Conservation (phyloP, 2,113 vertebrate genomes). For the Dissostichus mawsoni region DNA sequence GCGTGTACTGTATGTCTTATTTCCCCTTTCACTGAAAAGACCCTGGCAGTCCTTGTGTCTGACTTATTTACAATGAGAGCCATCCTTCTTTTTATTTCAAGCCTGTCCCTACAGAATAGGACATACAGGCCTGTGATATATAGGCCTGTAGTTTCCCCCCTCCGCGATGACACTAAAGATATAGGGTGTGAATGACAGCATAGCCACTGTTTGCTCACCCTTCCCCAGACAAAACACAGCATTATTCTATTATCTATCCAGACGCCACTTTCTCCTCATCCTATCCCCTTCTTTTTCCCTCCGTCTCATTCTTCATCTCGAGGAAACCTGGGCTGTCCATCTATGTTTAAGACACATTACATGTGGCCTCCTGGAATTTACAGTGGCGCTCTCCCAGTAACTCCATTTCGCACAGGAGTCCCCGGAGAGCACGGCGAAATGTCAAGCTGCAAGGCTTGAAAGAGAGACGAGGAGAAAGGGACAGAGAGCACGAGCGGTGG, state of each 20-base stretch:
- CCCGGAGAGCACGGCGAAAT: conserved; percentile 97
- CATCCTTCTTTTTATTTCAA: conserved; percentile 73
- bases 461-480: conserved; percentile 87
- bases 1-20: conserved; percentile 66
- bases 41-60: conserved; percentile 51
- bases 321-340: conserved; percentile 91
- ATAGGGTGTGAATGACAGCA: conserved; percentile 95
- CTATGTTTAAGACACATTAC: conserved; percentile 99
- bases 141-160: conserved; percentile 93
- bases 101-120: conserved; percentile 89
- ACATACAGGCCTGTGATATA: conserved; percentile 95
- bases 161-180: conserved; percentile 98
- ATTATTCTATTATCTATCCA: conserved; percentile 98
- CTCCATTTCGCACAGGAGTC: conserved; percentile 97
- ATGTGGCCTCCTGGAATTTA: conserved; percentile 99
- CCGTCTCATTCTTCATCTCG: conserved; percentile 59
- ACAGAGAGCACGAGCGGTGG: conserved; percentile 31
- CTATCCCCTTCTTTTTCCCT: conserved; percentile 6
- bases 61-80: conserved; percentile 79
- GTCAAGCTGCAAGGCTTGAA: conserved; percentile 93
- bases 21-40: conserved; percentile 65
- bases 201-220: conserved; percentile 91
- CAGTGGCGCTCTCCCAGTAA: conserved; percentile 97
- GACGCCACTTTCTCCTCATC: conserved; percentile 85
- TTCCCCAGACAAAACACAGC: conserved; percentile 97